Evolutionary conservation across 2,888 invertebrate species (phyloP), one percentile per base, ranked within the genome.

Genomic region (Cynaeus angustus): DNA sequence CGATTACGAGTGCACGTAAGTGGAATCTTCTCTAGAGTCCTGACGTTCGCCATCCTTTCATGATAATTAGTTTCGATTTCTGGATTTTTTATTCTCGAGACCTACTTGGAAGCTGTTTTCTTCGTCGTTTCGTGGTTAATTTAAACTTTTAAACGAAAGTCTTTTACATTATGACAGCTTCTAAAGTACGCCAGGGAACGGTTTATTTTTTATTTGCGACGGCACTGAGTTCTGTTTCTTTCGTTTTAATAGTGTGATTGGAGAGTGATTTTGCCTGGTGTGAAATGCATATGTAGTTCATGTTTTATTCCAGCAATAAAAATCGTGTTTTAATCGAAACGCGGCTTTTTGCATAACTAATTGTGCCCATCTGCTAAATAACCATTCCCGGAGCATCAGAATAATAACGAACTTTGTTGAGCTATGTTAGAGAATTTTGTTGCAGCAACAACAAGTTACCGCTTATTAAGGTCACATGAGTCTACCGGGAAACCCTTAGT

Each of bases 1-100:
- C 85, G 95, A 96, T 86, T 96, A 97, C 82, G 97, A 98, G 85
- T 99, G 99, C 96, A 96, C 97, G 96, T 99, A 87, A 93, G 96
- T 93, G 7, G 14, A 41, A 38, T 6, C 33, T 21, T 12, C 16
- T 8, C n/a, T 8, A 21, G 14, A 13, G 12, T 16, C 14, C 30
- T 13, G 6, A 28, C 33, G n/a, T n/a, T n/a, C n/a, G 28, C 13
- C 37, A 10, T 38, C 38, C 53, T 53, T 53, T 50, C 48, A 50
- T 28, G 45, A 59, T 62, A 62, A 62, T 62, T 62, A 62, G 50
- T 62, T 62, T 61, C 46, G 14, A 48, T 33, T 61, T 61, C 1
- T 33, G 28, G 13, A 13, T 45, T 16, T 48, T 62, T 64, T 38
- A 33, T 30, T 9, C 43, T 14, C 8, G 13, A 10, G 30, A 28